Conservation (phyloP, 2,888 invertebrate species). For the Ichneumon xanthorius region DNA sequence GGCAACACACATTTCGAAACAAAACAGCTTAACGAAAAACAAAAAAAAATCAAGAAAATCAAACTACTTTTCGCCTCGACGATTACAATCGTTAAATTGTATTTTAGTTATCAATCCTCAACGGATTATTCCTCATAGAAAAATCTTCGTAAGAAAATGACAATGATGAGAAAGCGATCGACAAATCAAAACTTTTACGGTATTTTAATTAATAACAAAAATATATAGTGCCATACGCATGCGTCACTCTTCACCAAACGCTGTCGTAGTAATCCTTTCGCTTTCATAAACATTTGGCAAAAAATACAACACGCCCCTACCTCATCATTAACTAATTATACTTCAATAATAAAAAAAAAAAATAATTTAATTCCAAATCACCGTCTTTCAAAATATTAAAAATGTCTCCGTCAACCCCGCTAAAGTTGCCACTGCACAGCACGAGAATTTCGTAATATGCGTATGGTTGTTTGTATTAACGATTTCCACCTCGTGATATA, state of each 20-base stretch:
- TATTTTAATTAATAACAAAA: too few species aligned
- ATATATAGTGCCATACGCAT: too few species aligned
- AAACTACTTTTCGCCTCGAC: not conserved
- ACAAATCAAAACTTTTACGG: too few species aligned
- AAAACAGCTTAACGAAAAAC: not conserved
- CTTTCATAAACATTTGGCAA: too few species aligned
- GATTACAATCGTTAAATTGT: not conserved
- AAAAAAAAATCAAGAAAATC: not conserved
- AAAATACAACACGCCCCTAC: too few species aligned
- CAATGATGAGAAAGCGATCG: too few species aligned
- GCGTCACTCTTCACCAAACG: too few species aligned
- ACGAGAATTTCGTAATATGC: conserved; percentile 40
- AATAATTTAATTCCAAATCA: not conserved
- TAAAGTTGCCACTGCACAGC: not conserved
- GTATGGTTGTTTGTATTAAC: conserved; percentile 56
- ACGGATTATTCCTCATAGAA: not conserved
- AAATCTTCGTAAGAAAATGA: not conserved
- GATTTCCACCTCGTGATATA: conserved; percentile 69
- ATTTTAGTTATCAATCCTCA: not conserved
- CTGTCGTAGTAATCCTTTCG: too few species aligned
- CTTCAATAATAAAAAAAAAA: not conserved
- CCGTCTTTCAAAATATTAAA: not conserved
- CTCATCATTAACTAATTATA: not conserved
- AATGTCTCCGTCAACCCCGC: not conserved
- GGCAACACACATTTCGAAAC: not conserved